Evolutionary conservation across 2,113 vertebrate genomes (phyloP).

Genomic region (Pomatorhinus ruficollis): DNA sequence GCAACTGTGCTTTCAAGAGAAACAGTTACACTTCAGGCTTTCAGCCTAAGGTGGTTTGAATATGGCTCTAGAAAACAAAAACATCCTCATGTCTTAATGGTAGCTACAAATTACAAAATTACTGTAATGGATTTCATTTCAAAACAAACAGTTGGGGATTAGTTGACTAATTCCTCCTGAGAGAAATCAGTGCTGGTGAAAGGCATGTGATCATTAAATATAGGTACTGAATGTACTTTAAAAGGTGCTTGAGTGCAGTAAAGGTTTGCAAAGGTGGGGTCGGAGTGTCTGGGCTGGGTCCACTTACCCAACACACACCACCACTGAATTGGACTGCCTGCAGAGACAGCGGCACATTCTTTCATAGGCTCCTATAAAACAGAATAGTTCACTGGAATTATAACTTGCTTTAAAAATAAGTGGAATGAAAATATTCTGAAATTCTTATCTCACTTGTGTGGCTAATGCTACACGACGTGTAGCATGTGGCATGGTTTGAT

Average conservation of each 20-base stretch:
- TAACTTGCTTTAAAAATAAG: not conserved
- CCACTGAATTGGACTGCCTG: conserved; percentile 15
- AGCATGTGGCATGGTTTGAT: not conserved
- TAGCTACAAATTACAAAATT: not conserved
- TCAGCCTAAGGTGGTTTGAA: not conserved
- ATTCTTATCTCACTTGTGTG: not conserved
- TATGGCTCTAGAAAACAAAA: not conserved
- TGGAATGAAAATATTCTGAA: not conserved
- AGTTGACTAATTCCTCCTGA: not conserved
- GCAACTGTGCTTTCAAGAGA: not conserved
- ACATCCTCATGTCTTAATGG: not conserved
- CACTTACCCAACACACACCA: conserved; percentile 58
- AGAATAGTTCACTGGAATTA: not conserved
- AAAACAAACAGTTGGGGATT: not conserved
- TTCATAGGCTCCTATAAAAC: not conserved
- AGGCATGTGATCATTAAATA: not conserved
- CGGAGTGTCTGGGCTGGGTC: not conserved
- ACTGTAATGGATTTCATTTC: not conserved
- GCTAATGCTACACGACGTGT: not conserved
- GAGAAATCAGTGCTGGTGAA: not conserved
- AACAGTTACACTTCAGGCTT: not conserved
- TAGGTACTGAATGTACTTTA: not conserved
- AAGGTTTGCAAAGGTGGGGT: not conserved
- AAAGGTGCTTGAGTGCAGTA: not conserved
- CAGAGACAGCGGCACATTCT: not conserved